Evolutionary conservation across 2,888 invertebrate genomes (phyloP), one percentile per base, ranked within the genome.

Genomic region (Zhuqinia jingwanae): DNA sequence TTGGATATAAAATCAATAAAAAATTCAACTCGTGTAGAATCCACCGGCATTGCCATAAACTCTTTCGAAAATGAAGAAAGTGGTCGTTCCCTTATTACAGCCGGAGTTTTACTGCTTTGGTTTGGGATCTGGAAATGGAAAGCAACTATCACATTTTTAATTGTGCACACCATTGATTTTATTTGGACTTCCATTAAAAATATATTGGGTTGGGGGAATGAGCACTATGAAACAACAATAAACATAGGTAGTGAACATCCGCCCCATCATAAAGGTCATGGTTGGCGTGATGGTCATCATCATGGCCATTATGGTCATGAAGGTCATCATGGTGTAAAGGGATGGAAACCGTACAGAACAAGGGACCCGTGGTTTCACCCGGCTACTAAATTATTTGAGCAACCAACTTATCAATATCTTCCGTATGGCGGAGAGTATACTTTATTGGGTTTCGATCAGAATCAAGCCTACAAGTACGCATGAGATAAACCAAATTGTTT

Each of bases 381-480:
- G 6, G 79, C 83, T 1, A 78, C 82, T 20, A 56, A 78, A 3
- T 53, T 79, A 1, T 88, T 83, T 20, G 30, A 86, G 10, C 88
- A 88, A 53, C 88, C 88, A 2, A 80, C 83, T 3, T 53, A 60
- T 47, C 85, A 88, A 45, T 88, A 88, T 42, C 60, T 42, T 15
- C 82, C 82, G 0, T 27, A 73, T n/a, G 88, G 88, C 8, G 53
- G 50, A 13, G 70, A 88, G 42, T 83, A 86, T 25, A 50, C 73
- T 0, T n/a, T 88, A 13, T 42, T 60, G 3, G 88, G 86, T 2
- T 88, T 36, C 76, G 88, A 88, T 56, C 86, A 86, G n/a, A 73
- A 88, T 70, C 79, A 88, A 45, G 88, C 88, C 0, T 42, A 63
- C 25, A 88, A 88, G 80, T 88, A 75, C 47, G 81, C 22, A 2